Percentiles rank a stretch among this genome's conserved stretches.
Evolutionary conservation across 2,888 invertebrate species (phyloP).

Genomic region (Hyalella azteca): DNA sequence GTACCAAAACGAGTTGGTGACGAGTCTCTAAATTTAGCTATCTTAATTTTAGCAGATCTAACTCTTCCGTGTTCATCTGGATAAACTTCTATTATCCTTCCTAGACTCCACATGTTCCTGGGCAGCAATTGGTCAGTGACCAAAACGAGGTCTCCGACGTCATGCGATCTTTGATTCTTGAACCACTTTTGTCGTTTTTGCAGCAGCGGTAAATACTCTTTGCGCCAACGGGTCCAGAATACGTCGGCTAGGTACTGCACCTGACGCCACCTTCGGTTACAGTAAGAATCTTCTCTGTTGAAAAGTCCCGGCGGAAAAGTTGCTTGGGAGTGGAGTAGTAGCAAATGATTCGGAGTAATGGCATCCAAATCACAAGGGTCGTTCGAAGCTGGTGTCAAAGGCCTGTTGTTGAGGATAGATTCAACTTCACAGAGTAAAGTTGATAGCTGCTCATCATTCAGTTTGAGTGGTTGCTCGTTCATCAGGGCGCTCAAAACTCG

Average conservation of each 20-base stretch:
- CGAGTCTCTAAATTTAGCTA: background rate
- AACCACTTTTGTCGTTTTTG: background rate
- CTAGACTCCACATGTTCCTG: background rate
- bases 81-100: background rate
- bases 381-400: no score
- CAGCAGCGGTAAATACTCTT: background rate
- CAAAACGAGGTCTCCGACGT: conserved; percentile 12
- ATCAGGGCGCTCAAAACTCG: conserved; percentile 19
- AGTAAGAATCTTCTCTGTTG: background rate
- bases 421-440: conserved; percentile 42
- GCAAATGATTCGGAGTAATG: conserved; percentile 41
- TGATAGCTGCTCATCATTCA: conserved; percentile 27
- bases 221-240: conserved; percentile 33
- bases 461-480: background rate
- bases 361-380: conserved; percentile 19
- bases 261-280: background rate
- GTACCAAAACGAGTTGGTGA: background rate
- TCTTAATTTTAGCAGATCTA: background rate
- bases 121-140: background rate
- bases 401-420: conserved; percentile 23
- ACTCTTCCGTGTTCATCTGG: background rate
- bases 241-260: conserved; percentile 35
- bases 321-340: background rate
- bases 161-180: background rate
- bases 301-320: background rate